A percentile compares a stretch with the other conserved stretches of the same genome.
Conservation (phyloP, 2,888 invertebrate species). For the Meghimatium bilineatum region DNA sequence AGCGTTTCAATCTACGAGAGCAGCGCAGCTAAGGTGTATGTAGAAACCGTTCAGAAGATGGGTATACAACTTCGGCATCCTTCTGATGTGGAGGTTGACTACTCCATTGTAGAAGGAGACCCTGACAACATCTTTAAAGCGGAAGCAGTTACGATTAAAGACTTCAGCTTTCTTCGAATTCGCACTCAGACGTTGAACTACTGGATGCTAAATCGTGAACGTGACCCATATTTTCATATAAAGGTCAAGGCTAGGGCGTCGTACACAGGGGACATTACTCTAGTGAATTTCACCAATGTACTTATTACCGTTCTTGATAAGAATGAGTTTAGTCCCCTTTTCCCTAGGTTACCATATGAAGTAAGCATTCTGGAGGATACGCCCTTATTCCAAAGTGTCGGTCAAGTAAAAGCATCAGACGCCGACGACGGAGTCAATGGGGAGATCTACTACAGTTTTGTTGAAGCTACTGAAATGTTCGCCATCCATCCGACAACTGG, state of each 20-base stretch:
- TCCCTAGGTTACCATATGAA: slow-evolving; percentile 92
- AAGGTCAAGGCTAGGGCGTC: slow-evolving; percentile 84
- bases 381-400: slow-evolving; percentile 88
- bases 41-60: slow-evolving; percentile 84
- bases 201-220: slow-evolving; percentile 94
- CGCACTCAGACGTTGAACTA: slow-evolving; percentile 91
- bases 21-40: slow-evolving; percentile 86
- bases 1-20: slow-evolving; percentile 73
- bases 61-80: slow-evolving; percentile 83
- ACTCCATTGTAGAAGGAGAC: slow-evolving; percentile 91
- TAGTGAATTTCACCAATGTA: slow-evolving; percentile 78
- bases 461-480: slow-evolving; percentile 84
- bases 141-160: slow-evolving; percentile 91
- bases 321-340: slow-evolving; percentile 92
- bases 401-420: slow-evolving; percentile 88
- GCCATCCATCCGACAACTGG: slow-evolving; percentile 95
- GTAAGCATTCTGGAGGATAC: slow-evolving; percentile 92
- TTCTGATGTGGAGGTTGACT: slow-evolving; percentile 81
- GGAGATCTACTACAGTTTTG: slow-evolving; percentile 96
- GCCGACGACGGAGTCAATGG: slow-evolving; percentile 97
- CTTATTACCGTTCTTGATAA: slow-evolving; percentile 77
- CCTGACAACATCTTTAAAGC: slow-evolving; percentile 92
- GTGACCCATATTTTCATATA: slow-evolving; percentile 88
- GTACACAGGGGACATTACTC: slow-evolving; percentile 78
- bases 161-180: slow-evolving; percentile 94